Evolutionary conservation across 2,888 invertebrate genomes (phyloP).

Genomic region (Troides aeacus): DNA sequence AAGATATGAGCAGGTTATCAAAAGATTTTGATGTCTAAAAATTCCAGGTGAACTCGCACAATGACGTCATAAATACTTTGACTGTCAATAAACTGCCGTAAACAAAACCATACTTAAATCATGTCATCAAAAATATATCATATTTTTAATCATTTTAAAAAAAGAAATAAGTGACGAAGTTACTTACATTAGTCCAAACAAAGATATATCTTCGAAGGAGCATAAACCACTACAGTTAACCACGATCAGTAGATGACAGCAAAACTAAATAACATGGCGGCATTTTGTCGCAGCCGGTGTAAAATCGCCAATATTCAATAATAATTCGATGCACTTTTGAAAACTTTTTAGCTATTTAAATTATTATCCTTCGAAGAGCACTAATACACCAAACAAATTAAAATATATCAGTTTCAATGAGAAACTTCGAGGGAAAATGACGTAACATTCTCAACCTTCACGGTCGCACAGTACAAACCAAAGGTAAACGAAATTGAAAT

Average conservation of each 20-base stretch:
- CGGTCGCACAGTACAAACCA: conserved; percentile 72
- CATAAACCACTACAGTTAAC: conserved; percentile 52
- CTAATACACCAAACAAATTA: conserved; percentile 50
- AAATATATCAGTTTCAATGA: conserved; percentile 66
- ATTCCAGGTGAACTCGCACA: conserved; percentile 40
- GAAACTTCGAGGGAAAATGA: conserved; percentile 74
- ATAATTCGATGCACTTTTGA: conserved; percentile 53
- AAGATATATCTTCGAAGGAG: conserved; percentile 48
- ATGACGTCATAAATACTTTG: conserved; percentile 75
- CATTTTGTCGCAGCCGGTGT: conserved; percentile 76
- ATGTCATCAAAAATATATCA: conserved; percentile 4
- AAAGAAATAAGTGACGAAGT: conserved; percentile 30
- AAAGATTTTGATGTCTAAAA: conserved; percentile 12
- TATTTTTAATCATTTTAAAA: conserved; percentile 10
- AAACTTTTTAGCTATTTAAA: conserved; percentile 47
- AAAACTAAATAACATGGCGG: conserved; percentile 79
- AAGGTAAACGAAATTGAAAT: conserved; percentile 57
- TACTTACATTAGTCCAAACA: conserved; percentile 51
- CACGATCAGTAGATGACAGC: conserved; percentile 72
- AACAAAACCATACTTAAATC: conserved; percentile 53
- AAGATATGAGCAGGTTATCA: not conserved
- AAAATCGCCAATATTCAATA: conserved; percentile 53
- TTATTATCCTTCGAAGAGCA: conserved; percentile 53
- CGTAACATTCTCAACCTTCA: conserved; percentile 81
- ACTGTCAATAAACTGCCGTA: conserved; percentile 74